Evolutionary conservation across 1,140 invertebrate species (phyloP), one percentile per base, ranked within the genome.

Genomic region (Cephus cinctus): DNA sequence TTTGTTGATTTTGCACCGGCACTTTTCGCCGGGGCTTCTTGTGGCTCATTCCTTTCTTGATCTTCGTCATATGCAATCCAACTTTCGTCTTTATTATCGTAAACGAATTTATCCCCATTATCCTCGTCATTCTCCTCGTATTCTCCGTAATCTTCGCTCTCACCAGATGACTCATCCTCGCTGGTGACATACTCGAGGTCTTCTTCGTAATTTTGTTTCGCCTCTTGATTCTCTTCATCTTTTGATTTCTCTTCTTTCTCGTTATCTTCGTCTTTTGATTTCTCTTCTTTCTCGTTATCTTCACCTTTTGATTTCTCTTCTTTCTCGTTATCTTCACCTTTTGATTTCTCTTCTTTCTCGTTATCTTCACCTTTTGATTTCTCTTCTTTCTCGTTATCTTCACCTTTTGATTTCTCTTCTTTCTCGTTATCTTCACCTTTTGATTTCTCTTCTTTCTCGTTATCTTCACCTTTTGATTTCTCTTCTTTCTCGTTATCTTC

Each of bases 141-240:
- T 16, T 43, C 40, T 2, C 32, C 47, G 9, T 43, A 18, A 34
- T 16, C 47, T 44, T 43, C 47, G 11, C 27, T 35, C 11, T 20
- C 8, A 11, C 9, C 27, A n/a, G n/a, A n/a, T n/a, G n/a, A n/a
- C 18, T 36, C 35, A 2, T 38, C 23, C 12, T 43, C 15, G n/a
- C n/a, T n/a, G n/a, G n/a, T n/a, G n/a, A n/a, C n/a, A 6, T 2
- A 5, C 20, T 43, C 16, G n/a, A 27, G 19, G 16, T 47, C 44
- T 3, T 30, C 9, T 2, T 43, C 23, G 11, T 43, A 14, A 43
- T 23, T 15, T 14, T 45, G 25, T 15, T 4, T 16, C 25, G 25
- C 3, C 25, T 23, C 6, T 4, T 45, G n/a, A 27, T 19, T 19
- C 21, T 12, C 11, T n/a, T 9, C 38, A 9, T 20, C 8, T 18